Conservation (phyloP, 2,113 vertebrate genomes). For the Eretmochelys imbricata region DNA sequence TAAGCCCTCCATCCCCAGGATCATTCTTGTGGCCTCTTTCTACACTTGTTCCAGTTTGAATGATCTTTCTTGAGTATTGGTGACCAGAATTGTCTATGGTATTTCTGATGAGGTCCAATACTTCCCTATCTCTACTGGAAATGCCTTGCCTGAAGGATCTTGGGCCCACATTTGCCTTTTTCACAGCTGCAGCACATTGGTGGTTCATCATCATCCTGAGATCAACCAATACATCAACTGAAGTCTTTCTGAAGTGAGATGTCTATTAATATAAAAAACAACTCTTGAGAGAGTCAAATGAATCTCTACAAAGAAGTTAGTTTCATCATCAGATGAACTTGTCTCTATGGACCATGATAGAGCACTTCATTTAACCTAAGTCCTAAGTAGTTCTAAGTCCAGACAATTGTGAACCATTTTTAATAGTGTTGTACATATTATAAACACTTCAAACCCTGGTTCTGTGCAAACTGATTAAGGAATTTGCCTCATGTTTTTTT, state of each 20-base stretch:
- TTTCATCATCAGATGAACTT: background rate
- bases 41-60: background rate
- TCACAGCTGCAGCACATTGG: background rate
- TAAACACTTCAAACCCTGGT: background rate
- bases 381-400: background rate
- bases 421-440: background rate
- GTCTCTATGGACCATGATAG: background rate
- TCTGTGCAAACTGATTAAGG: background rate
- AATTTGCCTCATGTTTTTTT: background rate
- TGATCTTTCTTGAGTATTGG: background rate
- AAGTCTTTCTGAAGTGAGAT: background rate
- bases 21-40: background rate
- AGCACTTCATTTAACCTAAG: background rate
- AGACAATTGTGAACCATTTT: background rate
- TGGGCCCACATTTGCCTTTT: background rate
- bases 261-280: background rate
- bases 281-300: background rate
- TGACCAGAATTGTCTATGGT: background rate
- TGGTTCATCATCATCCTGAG: background rate
- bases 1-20: too few species aligned
- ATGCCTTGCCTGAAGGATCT: background rate
- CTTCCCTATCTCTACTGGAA: background rate
- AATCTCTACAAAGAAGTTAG: background rate
- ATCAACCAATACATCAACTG: background rate
- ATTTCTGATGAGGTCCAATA: background rate